Conservation (phyloP, 2,888 invertebrate species). For the Caenorhabditis sp. region DNA sequence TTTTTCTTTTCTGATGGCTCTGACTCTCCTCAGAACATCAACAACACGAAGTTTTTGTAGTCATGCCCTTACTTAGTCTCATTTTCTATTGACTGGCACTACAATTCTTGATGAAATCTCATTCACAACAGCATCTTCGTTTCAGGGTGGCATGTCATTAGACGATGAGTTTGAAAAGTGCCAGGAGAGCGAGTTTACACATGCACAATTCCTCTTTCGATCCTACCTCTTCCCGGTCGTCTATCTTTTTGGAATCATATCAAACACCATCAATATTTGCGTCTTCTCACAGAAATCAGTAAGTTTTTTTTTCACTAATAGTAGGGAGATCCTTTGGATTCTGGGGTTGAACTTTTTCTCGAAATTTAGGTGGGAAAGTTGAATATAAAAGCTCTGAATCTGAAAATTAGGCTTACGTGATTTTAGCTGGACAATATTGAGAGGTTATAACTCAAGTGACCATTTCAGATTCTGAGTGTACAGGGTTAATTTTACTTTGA, state of each 20-base stretch:
- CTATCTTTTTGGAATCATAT: conserved; percentile 78
- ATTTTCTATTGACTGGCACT: too few species aligned
- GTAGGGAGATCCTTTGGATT: too few species aligned
- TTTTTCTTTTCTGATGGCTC: conserved; percentile 20
- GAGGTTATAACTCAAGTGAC: too few species aligned
- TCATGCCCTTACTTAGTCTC: conserved; percentile 6
- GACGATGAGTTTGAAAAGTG: conserved; percentile 60
- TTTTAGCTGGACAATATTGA: too few species aligned
- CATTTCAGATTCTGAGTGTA: too few species aligned
- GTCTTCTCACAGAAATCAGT: conserved; percentile 77
- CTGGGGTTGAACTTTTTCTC: too few species aligned
- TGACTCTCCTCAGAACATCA: conserved; percentile 1
- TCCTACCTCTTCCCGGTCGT: conserved; percentile 78
- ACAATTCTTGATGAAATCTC: neutral
- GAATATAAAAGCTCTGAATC: too few species aligned
- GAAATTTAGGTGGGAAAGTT: too few species aligned
- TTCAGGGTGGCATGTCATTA: conserved; percentile 66
- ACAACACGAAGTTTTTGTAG: conserved; percentile 17
- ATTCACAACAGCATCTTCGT: neutral
- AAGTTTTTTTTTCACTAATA: too few species aligned
- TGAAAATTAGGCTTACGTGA: too few species aligned
- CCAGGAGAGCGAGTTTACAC: conserved; percentile 66
- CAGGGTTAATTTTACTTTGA: too few species aligned
- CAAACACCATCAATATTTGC: conserved; percentile 76
- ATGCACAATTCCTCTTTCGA: conserved; percentile 76